Base-by-base conservation (phyloP, 2,113 vertebrate genomes). In the Xyliphius kryptos region DNA sequence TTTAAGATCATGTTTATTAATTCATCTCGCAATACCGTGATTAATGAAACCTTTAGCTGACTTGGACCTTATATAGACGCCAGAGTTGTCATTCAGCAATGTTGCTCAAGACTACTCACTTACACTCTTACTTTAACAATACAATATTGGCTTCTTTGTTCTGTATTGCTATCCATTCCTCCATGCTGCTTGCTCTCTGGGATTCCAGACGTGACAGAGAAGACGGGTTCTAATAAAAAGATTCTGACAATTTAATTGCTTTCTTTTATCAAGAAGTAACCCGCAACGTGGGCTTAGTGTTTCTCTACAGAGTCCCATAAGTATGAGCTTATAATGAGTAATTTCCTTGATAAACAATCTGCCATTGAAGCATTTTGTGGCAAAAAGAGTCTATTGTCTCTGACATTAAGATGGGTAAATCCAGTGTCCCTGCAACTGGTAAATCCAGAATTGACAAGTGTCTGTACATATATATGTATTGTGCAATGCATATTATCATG, bases 171-270 rank as follows among this genome's bases (percentile, higher is more conserved):
- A 32, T 32, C 26, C 26, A 32, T 32, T 32, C 63, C 72, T 2
- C 61, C 75, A 63, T 72, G 69, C 69, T 67, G 56, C 1, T 54
- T 74, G 69, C 82, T 76, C 80, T 40, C 61, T 32, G 76, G 76
- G 81, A 79, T 32, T 3, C 26, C 26, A 70, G 74, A 78, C 69
- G 75, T 76, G 74, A 78, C 76, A 78, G 83, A 82, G 75, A 58
- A 74, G 77, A 77, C 46, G 67, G 78, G 76, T 80, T 81, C 83
- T 82, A 85, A 86, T 86, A 85, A 85, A 83, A 82, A 80, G 74
- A 76, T 80, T 79, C 81, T 82, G 83, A 84, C 82, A 79, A 83
- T 85, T 86, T 87, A 85, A 86, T 85, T 87, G 83, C 81, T 77
- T 81, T 87, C 7, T 66, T 84, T 82, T 80, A 85, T 86, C 85